Evolutionary conservation across 2,797 vertebrate species (phyloP).

Genomic region (Gastrophryne carolinensis): DNA sequence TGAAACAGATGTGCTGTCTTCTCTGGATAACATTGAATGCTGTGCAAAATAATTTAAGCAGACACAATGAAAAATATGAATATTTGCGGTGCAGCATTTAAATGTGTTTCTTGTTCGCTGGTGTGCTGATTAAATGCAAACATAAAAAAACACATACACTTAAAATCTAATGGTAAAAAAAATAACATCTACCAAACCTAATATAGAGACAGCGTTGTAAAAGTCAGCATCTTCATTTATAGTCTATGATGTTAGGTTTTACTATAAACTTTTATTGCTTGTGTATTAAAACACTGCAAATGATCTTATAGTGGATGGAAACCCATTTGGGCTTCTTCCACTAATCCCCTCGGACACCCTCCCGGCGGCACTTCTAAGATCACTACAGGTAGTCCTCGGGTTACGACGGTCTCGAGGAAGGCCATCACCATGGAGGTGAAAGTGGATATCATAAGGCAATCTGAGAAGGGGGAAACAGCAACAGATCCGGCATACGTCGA

Average conservation of each 20-base stretch:
- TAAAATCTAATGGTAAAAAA: conserved; percentile 11
- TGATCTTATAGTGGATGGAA: too few relatives aligned
- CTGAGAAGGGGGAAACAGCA: too few relatives aligned
- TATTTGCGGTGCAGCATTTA: conserved; percentile 40
- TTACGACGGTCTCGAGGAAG: too few relatives aligned
- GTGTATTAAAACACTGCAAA: too few relatives aligned
- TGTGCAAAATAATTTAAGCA: conserved; percentile 80
- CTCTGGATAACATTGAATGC: conserved; percentile 78
- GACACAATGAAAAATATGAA: conserved; percentile 79
- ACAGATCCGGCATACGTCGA: too few relatives aligned
- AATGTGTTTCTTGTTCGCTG: conserved; percentile 29
- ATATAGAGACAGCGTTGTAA: neutral
- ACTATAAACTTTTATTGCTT: too few relatives aligned
- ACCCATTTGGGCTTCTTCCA: too few relatives aligned
- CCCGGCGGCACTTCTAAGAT: too few relatives aligned
- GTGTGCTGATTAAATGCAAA: conserved; percentile 35
- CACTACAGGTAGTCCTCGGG: too few relatives aligned
- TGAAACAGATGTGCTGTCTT: conserved; percentile 84
- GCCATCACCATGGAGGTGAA: too few relatives aligned
- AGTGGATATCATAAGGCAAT: too few relatives aligned
- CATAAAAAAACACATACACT: conserved; percentile 3
- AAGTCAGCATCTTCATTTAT: neutral
- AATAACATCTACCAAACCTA: conserved; percentile 2
- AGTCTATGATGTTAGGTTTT: neutral
- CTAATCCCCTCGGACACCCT: too few relatives aligned